Evolutionary conservation across 2,113 vertebrate genomes (phyloP).

Genomic region (Vanacampus margaritifer): DNA sequence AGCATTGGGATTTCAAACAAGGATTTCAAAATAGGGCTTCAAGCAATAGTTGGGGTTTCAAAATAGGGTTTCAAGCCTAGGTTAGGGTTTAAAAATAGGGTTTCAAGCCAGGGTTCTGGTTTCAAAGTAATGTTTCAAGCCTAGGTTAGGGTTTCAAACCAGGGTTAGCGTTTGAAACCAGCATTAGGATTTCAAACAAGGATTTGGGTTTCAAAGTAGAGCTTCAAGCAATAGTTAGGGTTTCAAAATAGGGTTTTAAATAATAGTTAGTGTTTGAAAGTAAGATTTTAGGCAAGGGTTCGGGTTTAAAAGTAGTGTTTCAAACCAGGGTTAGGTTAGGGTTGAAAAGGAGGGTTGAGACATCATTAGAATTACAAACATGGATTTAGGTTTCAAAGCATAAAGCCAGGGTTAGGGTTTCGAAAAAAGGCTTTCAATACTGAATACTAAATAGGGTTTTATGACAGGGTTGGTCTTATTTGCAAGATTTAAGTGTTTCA

Average conservation of each 20-base stretch:
- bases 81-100: background rate
- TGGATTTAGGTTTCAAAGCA: background rate
- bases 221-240: background rate
- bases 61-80: background rate
- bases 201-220: background rate
- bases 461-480: no score
- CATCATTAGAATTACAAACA: background rate
- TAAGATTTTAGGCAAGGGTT: background rate
- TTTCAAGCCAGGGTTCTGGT: background rate
- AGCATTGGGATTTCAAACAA: background rate
- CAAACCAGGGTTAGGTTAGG: background rate
- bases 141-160: no score
- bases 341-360: no score
- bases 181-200: background rate
- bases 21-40: background rate
- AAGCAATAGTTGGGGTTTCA: background rate
- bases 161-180: background rate
- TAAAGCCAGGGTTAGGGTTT: no score
- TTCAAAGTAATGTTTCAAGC: background rate
- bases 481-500: no score
- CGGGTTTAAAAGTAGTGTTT: background rate
- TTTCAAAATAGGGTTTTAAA: background rate
- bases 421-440: no score
- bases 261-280: background rate
- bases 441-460: no score